Evolutionary conservation across 2,888 invertebrate species (phyloP), one percentile per base, ranked within the genome.

Genomic region (Azorinus chamasolen): DNA sequence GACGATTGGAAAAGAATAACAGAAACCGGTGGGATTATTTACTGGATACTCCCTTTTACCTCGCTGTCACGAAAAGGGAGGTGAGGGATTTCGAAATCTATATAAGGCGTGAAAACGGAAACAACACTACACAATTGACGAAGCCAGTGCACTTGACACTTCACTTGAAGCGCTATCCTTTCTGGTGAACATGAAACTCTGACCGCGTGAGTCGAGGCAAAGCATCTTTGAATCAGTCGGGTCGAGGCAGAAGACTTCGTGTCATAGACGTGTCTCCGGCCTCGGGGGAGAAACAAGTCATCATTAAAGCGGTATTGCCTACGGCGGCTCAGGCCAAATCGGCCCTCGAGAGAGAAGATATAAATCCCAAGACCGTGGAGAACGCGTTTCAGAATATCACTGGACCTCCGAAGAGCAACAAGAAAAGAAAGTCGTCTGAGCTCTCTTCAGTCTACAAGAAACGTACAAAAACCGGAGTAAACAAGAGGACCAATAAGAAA

Each of bases 81-180:
- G 8, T 58, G 39, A 50, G 43, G 58, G 59, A 68, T 20, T 48
- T 58, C 25, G 66, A 58, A 18, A 24, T 66, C 20, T 57, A 51
- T 58, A 66, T 55, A 66, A 58, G 32, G 53, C 2, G 46, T 14
- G 41, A 66, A 20, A 16, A 20, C 1, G 50, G 41, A n/a, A 50
- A 37, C 20, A 25, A 58, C n/a, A 22, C 45, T 18, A 53, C 65
- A 65, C 16, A 58, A 14, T 37, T 57, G 18, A 24, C 51, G 16
- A 50, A 70, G 27, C 62, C 37, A 48, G 55, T 57, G 63, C 50
- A 24, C 14, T 41, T 63, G 45, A 72, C 64, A 22, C 16, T 73
- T 18, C 73, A 78, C 41, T 48, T 79, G 2, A 65, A 57, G n/a
- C 79, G 74, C 18, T 71, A 79, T 58, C 22, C 63, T 16, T 48